A percentile compares a stretch with the other conserved stretches of the same genome.
These are phyloP conservation scores for Xylota segnis DNA, from an alignment of 2,888 invertebrate species.

Conservation along the genomic window DNA sequence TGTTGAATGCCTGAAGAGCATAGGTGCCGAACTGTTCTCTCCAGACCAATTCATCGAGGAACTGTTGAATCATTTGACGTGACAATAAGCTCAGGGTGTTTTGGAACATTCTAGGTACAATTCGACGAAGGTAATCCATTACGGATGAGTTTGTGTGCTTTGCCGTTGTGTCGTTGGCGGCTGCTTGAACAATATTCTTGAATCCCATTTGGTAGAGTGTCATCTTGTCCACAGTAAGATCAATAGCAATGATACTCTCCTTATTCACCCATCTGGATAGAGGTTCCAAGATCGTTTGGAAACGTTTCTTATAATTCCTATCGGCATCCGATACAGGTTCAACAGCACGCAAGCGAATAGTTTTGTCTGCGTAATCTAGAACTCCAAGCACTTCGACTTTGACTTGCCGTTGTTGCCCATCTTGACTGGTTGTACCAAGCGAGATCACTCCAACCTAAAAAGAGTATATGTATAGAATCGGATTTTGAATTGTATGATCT, in stretches of 20 bases:
- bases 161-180: constrained; percentile 83
- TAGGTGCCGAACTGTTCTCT: constrained; percentile 93
- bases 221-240: constrained; percentile 93
- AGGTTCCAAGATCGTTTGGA: constrained; percentile 93
- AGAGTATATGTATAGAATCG: neutral
- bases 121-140: constrained; percentile 94
- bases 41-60: constrained; percentile 95
- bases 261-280: constrained; percentile 92
- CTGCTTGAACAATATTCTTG: constrained; percentile 89
- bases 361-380: constrained; percentile 90
- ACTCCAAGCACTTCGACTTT: constrained; percentile 95
- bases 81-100: constrained; percentile 93
- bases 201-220: constrained; percentile 92
- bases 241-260: constrained; percentile 91
- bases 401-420: constrained; percentile 90
- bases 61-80: constrained; percentile 94
- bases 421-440: constrained; percentile 93
- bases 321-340: constrained; percentile 92
- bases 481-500: neutral
- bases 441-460: constrained; percentile 91
- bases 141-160: constrained; percentile 90
- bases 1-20: constrained; percentile 92
- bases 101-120: constrained; percentile 96
- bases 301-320: constrained; percentile 91
- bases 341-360: constrained; percentile 91